Evolutionary conservation across 2,888 invertebrate genomes (phyloP), one percentile per base, ranked within the genome.

Genomic region (Perizoma flavofasciatum): DNA sequence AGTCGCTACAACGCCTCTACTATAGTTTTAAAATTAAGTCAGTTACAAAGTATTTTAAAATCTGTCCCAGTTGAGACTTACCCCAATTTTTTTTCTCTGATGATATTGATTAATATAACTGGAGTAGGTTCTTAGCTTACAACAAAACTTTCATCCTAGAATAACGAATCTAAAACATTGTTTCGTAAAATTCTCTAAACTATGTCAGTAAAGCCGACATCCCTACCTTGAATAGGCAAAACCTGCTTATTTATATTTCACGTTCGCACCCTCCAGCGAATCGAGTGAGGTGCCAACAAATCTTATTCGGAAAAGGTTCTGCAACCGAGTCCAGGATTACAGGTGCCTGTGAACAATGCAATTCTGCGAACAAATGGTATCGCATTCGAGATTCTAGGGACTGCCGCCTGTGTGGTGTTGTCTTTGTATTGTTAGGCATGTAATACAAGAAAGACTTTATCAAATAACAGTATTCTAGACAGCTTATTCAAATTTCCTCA

Each of bases 291-390:
- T 64, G 72, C 68, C 72, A 74, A 79, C 79, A 81, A 83, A 81
- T 82, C 78, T 81, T 73, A 73, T 78, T 76, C 66, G 72, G 69
- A 74, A 75, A 74, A 75, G 74, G 79, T 76, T 74, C 73, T 73
- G 72, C 83, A 83, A 83, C 85, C 81, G 77, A 87, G 88, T 88
- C 82, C 84, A 82, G 86, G 22, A 87, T 82, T 87, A 82, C 88
- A 87, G 88, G 86, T 89, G 88, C 80, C 81, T 77, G 69, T 79
- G 81, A 81, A 88, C 86, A 88, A 88, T 86, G 85, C 87, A 89
- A 89, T 89, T 84, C 82, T 55, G 70, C 70, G 79, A 83, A 86
- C 83, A 86, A 89, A 89, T 88, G 79, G 86, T 76, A 74, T 78
- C 77, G 55, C 51, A 51, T 55, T 52, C 58, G 55, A 58, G 54